phyloP scores from a whole-genome alignment of 2,113 vertebrate species.

The Equus quagga region DNA sequence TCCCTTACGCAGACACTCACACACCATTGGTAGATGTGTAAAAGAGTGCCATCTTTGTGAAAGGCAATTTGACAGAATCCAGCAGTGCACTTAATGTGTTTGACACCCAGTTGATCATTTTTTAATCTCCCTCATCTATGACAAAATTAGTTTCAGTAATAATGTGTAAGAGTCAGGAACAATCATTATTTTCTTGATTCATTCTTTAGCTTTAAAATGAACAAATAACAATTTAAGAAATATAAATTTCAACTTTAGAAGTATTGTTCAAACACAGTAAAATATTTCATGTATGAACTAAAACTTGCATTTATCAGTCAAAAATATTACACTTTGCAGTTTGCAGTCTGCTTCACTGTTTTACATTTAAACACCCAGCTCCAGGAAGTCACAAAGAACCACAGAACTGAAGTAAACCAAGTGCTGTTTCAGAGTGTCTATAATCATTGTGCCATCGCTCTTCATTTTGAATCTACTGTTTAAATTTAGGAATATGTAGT shows the following conservation, averaged over 20 bases:
- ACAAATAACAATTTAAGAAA: background rate
- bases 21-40: background rate
- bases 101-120: background rate
- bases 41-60: background rate
- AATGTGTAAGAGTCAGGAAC: background rate
- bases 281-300: constrained; percentile 11
- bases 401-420: background rate
- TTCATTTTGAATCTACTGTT: background rate
- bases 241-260: constrained; percentile 26
- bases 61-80: background rate
- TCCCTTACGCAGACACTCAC: background rate
- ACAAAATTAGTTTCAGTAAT: background rate
- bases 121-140: background rate
- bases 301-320: background rate
- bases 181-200: background rate
- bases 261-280: background rate
- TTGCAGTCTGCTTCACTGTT: background rate
- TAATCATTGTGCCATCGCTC: background rate
- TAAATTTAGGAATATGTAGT: background rate
- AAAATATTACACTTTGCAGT: background rate
- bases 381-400: background rate
- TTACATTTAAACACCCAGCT: constrained; percentile 14
- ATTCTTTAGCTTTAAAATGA: constrained; percentile 36
- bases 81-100: background rate
- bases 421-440: background rate